Conservation (phyloP, 2,113 vertebrate species). For the Pterocles burchelli region DNA sequence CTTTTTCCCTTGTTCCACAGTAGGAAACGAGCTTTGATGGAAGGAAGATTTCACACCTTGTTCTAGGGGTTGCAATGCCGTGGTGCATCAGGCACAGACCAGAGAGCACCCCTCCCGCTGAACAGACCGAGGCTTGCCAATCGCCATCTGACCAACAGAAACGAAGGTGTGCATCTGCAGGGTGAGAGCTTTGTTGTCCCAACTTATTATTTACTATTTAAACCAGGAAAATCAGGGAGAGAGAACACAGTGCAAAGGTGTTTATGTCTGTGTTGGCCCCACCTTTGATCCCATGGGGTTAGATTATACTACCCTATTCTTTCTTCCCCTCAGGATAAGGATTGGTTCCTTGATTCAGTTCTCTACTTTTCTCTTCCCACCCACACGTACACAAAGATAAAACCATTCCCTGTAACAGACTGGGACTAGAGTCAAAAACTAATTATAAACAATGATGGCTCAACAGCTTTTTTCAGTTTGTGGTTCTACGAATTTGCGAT, state of each 20-base stretch:
- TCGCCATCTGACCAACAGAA: neutral
- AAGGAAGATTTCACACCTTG: neutral
- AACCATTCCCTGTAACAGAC: conserved; percentile 41
- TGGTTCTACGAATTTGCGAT: conserved; percentile 16
- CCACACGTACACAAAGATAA: conserved; percentile 26
- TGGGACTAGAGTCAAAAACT: conserved; percentile 48
- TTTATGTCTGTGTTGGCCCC: neutral
- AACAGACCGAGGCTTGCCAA: neutral
- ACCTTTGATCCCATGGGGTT: neutral
- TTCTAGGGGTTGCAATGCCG: no score
- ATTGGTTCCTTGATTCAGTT: neutral
- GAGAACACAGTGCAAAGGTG: neutral
- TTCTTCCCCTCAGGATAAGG: conserved; percentile 12
- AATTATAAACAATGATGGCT: conserved; percentile 42
- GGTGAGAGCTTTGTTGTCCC: neutral
- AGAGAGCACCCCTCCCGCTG: neutral
- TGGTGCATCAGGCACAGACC: fast-evolving
- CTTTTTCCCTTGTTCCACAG: neutral
- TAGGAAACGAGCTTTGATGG: neutral
- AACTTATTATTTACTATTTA: neutral
- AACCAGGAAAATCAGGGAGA: neutral
- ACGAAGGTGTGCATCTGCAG: neutral
- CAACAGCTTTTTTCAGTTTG: conserved; percentile 50
- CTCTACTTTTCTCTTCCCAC: neutral
- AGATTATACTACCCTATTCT: neutral